phyloP scores from a whole-genome alignment of 2,797 vertebrate genomes.

The Sphaeramia orbicularis region DNA sequence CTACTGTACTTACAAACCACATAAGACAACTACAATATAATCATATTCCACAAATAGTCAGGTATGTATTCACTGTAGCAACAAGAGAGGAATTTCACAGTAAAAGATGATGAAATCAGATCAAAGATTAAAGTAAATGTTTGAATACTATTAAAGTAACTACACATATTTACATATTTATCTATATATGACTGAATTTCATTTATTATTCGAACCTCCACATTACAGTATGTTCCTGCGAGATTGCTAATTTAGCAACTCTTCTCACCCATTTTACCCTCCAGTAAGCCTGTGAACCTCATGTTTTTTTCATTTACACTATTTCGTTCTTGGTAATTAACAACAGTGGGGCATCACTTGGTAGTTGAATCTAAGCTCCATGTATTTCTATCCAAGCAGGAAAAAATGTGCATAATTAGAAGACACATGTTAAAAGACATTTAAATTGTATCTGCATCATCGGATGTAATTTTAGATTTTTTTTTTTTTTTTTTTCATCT shows the following conservation, averaged over 20 bases:
- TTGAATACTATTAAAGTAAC: background rate
- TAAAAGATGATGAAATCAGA: too few species aligned
- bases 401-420: background rate
- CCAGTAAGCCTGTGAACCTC: constrained; percentile 28
- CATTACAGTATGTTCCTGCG: constrained; percentile 11
- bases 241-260: constrained; percentile 40
- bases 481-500: constrained; percentile 1
- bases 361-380: background rate
- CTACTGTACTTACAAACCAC: too few species aligned
- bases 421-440: constrained; percentile 16
- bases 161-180: too few species aligned
- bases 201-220: background rate
- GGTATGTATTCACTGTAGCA: too few species aligned
- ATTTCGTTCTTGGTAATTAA: constrained; percentile 36
- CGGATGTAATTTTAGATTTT: background rate
- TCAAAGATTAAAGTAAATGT: background rate
- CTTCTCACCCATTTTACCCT: constrained; percentile 20
- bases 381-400: background rate
- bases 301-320: constrained; percentile 29
- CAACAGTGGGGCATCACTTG: constrained; percentile 5
- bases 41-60: too few species aligned
- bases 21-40: too few species aligned
- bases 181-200: too few species aligned
- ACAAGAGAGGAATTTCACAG: too few species aligned
- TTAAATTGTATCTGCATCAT: background rate